Evolutionary conservation across 2,113 vertebrate species (phyloP).

Genomic region (Spermophilus dauricus): DNA sequence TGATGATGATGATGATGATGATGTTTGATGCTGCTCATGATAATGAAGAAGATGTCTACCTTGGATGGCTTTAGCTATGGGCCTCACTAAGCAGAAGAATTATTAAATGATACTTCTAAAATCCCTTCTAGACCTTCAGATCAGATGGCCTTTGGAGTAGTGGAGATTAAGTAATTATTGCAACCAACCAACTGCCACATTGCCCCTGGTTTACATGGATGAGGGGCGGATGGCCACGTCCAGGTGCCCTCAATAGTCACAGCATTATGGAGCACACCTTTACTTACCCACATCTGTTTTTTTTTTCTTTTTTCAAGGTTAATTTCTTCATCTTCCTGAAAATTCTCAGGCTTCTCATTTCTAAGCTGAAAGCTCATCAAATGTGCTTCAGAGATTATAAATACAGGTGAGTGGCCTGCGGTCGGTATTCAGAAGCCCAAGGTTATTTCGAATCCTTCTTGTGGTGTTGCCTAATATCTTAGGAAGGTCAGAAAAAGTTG

Average conservation of each 20-base stretch:
- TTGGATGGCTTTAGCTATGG: background rate
- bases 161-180: background rate
- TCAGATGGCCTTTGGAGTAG: background rate
- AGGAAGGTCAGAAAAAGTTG: background rate
- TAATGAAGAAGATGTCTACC: background rate
- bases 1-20: background rate
- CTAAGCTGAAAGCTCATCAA: conserved; percentile 97
- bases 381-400: conserved; percentile 96
- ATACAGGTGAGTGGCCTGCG: conserved; percentile 92
- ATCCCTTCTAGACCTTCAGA: background rate
- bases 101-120: background rate
- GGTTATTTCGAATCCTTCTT: background rate
- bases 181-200: background rate
- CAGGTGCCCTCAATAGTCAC: background rate
- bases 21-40: background rate
- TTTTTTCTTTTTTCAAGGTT: conserved; percentile 89
- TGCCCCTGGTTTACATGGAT: background rate
- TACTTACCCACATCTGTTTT: conserved; percentile 23
- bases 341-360: conserved; percentile 95
- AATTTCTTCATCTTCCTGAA: conserved; percentile 97
- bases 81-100: background rate
- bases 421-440: background rate
- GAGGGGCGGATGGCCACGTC: background rate
- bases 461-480: background rate
- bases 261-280: background rate